Percentiles rank a stretch among this genome's conserved stretches.
These are phyloP conservation scores for Acrocephalus kingi DNA, from an alignment of 2,113 vertebrate species.

Conservation along the genomic window DNA sequence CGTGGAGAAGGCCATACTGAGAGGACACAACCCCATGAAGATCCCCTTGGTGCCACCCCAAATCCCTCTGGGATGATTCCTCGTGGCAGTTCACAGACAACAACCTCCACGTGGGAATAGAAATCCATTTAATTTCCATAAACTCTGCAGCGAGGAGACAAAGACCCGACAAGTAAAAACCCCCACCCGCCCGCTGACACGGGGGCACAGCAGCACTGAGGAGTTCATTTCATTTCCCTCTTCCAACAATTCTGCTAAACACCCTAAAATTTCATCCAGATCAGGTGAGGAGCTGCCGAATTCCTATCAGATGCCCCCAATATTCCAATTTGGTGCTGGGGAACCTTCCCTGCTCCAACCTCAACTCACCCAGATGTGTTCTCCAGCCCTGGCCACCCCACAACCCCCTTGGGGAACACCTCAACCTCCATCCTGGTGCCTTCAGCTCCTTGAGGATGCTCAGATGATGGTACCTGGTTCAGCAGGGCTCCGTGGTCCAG, in stretches of 20 bases:
- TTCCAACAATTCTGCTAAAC: not conserved
- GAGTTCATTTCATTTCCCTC: not conserved
- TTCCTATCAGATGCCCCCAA: not conserved
- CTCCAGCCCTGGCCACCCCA: not conserved
- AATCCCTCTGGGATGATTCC: not conserved
- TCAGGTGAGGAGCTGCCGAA: not conserved
- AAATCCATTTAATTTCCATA: slow-evolving; percentile 51
- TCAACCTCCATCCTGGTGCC: not conserved
- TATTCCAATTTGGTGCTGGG: not conserved
- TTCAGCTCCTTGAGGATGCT: not conserved
- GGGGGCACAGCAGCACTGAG: accelerated
- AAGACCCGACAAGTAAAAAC: not conserved
- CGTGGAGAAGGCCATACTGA: accelerated
- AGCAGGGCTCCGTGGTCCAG: not conserved
- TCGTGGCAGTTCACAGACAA: accelerated
- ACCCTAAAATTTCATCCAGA: not conserved
- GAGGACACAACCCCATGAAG: accelerated
- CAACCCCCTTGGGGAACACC: accelerated
- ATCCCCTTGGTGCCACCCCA: not conserved
- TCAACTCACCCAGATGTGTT: accelerated
- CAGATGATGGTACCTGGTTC: not conserved
- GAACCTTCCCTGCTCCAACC: not conserved
- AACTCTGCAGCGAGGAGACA: not conserved
- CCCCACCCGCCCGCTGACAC: accelerated
- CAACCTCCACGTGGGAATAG: not conserved